These are phyloP conservation scores for Oopsacas minuta DNA, from an alignment of 37 sponge, comb jelly and placozoan species.

Conservation along the genomic window DNA sequence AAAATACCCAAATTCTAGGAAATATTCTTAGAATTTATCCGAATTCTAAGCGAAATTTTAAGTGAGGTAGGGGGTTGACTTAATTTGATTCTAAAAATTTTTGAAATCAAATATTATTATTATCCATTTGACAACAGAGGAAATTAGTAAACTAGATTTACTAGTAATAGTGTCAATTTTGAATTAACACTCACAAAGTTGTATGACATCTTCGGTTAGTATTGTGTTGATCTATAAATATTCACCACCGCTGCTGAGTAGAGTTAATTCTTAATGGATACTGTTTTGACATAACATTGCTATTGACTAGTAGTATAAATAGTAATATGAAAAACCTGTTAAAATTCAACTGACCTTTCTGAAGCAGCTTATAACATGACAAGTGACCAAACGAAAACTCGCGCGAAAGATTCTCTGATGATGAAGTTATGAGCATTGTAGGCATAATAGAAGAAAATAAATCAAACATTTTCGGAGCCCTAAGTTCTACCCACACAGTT, in stretches of 20 bases:
- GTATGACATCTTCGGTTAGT: neutral
- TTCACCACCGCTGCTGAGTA: no score
- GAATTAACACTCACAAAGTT: neutral
- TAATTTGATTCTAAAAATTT: no score
- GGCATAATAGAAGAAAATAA: neutral
- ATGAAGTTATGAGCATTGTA: neutral
- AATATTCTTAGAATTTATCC: no score
- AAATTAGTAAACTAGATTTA: no score
- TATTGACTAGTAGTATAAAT: neutral
- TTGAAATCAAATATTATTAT: no score
- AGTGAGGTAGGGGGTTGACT: no score
- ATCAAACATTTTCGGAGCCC: neutral
- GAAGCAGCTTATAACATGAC: neutral
- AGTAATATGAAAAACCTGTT: neutral
- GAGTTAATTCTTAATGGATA: neutral
- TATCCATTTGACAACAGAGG: no score
- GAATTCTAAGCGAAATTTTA: no score
- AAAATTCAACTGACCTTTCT: no score
- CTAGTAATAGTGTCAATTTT: no score
- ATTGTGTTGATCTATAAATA: neutral
- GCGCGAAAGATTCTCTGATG: neutral
- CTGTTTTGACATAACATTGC: neutral
- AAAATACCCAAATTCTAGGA: no score
- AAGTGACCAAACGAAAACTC: neutral
- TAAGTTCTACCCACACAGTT: neutral